Percentiles rank a stretch among this genome's conserved stretches.
Conservation (phyloP, 2,888 invertebrate species). For the Drosophila rubida region DNA sequence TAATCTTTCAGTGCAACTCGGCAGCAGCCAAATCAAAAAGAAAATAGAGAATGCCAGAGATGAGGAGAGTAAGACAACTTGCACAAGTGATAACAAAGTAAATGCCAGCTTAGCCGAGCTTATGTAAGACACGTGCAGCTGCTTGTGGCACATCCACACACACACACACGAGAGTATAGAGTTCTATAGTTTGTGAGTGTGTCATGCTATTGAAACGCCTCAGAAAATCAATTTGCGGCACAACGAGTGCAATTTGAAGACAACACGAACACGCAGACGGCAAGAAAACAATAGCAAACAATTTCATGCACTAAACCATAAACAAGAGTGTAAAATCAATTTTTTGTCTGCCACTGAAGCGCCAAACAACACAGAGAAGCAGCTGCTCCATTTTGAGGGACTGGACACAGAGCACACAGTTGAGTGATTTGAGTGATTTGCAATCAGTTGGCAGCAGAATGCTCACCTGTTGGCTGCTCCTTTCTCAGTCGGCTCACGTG, state of each 20-base stretch:
- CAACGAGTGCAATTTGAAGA: conserved; percentile 5
- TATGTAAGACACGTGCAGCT: conserved; percentile 32
- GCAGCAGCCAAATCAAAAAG: not conserved
- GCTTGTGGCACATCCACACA: not conserved
- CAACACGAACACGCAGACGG: conserved; percentile 28
- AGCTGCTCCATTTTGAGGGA: conserved; percentile 25
- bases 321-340: conserved; percentile 63
- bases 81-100: conserved; percentile 6
- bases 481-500: conserved; percentile 42
- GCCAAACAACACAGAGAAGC: conserved; percentile 26
- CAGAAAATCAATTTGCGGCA: conserved; percentile 44
- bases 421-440: conserved; percentile 35
- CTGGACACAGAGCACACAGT: conserved; percentile 25
- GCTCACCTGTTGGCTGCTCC: conserved; percentile 47
- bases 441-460: conserved; percentile 30
- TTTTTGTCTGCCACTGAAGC: conserved; percentile 51
- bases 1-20: conserved; percentile 18
- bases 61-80: not conserved
- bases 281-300: conserved; percentile 43
- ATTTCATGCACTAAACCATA: conserved; percentile 62
- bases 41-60: not conserved
- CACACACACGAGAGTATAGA: not conserved
- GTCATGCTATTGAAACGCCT: conserved; percentile 8
- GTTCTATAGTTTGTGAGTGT: not conserved
- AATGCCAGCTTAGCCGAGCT: conserved; percentile 21